Base-by-base conservation (phyloP, 1,140 invertebrate genomes). In the Drosophila bipectinata region DNA sequence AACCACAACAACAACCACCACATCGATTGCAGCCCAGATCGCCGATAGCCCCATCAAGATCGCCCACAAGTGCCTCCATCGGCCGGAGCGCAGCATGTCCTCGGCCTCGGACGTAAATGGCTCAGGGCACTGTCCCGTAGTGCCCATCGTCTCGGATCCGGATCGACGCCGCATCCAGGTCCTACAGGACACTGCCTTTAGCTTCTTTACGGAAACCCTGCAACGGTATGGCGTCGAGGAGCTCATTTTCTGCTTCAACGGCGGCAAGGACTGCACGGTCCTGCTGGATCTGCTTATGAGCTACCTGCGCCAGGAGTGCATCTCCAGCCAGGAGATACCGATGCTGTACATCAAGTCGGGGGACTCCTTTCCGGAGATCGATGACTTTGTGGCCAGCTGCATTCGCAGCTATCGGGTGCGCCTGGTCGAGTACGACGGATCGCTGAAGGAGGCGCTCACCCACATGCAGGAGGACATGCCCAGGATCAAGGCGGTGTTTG, bases 191-290 rank as follows among this genome's bases (percentile, higher is more conserved):
- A 44, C 39, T 2, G 84, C 72, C 0, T 77, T 63, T 14, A 54
- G 71, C 0, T 89, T 89, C 64, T 89, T 88, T 62, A 93, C 55
- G 72, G 90, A 90, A 62, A 93, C 89, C 92, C 93, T 95, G 55
- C 85, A 92, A 56, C 74, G 91, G 48, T 97, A 95, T 81, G 92
- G 93, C 37, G 67, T 94, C 18, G 93, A 96, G 69, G 95, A 97
- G 92, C 91, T 98, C 47, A 97, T 97, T 87, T 85, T 99, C 32
- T 96, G 97, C 58, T 99, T 99, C 87, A 99, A 99, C 92, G 98
- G 98, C 26, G 98, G 98, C 6, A 99, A 99, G 93, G 98, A 99
- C 93, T 99, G 98, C 90, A 98, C 97, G 2, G 97, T 96, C 1
- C 92, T 99, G 14, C 92, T 99, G 55, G 96, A 99, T 92, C 91